phyloP scores from a whole-genome alignment of 1,140 invertebrate species.

The Harpegnathos saltator region DNA sequence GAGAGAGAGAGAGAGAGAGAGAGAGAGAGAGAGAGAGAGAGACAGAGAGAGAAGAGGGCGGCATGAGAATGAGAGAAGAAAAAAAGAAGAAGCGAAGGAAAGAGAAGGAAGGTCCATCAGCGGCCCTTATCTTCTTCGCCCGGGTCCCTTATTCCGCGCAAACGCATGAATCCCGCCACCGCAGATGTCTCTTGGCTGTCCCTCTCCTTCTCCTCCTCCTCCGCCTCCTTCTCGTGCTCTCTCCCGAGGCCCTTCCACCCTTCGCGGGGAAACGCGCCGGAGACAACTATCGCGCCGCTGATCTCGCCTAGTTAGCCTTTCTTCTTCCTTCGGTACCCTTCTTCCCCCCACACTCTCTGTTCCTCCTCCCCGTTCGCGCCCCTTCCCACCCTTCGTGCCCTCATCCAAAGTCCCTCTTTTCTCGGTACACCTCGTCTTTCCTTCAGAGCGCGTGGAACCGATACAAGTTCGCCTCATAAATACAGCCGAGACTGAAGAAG shows the following conservation, averaged over 20 bases:
- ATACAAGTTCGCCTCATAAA: conserved; percentile 64
- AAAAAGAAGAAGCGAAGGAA: conserved; percentile 19
- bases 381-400: not conserved
- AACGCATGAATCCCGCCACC: conserved; percentile 72
- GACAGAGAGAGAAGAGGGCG: not conserved
- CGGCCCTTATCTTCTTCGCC: conserved; percentile 72
- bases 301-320: conserved; percentile 83
- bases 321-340: conserved; percentile 57
- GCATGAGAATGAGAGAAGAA: not conserved
- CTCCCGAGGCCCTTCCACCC: conserved; percentile 47
- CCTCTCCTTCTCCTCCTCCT: conserved; percentile 18
- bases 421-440: conserved; percentile 57
- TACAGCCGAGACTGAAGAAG: conserved; percentile 41
- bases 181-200: conserved; percentile 63
- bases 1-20: not conserved
- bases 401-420: conserved; percentile 50
- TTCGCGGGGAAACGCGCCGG: conserved; percentile 71
- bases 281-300: conserved; percentile 79
- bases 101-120: conserved; percentile 73
- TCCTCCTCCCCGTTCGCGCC: not conserved
- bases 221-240: not conserved
- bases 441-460: conserved; percentile 68
- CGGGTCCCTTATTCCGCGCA: conserved; percentile 72
- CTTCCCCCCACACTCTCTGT: conserved; percentile 6
- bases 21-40: conserved; percentile 38